Evolutionary conservation across 2,113 vertebrate genomes (phyloP).

Genomic region (Cynopterus brachyotis): DNA sequence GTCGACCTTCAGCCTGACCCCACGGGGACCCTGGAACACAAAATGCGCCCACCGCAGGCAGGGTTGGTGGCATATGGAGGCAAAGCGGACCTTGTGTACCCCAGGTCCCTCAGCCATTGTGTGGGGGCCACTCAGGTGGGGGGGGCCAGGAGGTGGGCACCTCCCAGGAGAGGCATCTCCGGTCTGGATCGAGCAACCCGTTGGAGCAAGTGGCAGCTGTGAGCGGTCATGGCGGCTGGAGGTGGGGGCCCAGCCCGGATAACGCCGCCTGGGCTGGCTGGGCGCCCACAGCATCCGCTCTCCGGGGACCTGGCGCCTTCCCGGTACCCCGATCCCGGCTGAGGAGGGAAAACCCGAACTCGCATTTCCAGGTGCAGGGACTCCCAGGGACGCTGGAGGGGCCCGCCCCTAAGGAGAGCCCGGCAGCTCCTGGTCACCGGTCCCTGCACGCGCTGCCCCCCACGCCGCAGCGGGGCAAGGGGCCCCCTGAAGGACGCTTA

Average conservation of each 20-base stretch:
- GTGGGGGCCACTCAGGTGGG: neutral
- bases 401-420: neutral
- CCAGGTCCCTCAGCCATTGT: neutral
- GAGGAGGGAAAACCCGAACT: slow-evolving; percentile 1
- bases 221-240: neutral
- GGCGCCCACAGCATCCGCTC: neutral
- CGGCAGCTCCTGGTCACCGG: neutral
- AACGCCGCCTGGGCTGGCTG: no score
- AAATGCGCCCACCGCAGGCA: rapidly evolving
- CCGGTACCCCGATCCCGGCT: neutral
- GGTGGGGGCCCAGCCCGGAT: neutral
- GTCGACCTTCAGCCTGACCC: neutral
- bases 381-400: neutral
- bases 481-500: neutral
- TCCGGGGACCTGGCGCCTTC: neutral
- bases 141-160: rapidly evolving
- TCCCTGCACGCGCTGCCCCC: neutral
- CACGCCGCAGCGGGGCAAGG: rapidly evolving
- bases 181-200: neutral
- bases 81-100: rapidly evolving
- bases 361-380: neutral
- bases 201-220: neutral
- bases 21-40: rapidly evolving
- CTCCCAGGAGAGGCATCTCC: neutral
- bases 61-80: neutral